Evolutionary conservation across 2,113 vertebrate genomes (phyloP).

Genomic region (Brachyistius frenatus): DNA sequence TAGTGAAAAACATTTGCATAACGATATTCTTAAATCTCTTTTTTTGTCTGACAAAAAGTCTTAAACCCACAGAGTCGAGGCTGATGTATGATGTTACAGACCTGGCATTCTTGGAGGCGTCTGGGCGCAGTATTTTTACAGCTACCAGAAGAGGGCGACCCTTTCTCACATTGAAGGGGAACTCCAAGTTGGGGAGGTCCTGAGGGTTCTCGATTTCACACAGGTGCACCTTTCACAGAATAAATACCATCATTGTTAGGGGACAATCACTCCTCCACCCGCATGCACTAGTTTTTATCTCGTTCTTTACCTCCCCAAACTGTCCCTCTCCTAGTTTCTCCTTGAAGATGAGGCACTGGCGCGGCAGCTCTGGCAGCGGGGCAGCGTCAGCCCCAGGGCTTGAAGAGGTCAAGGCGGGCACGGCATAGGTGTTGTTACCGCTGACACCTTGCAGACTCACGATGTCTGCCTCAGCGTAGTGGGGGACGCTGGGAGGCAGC

Average conservation of each 20-base stretch:
- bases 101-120: slow-evolving; percentile 96
- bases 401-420: slow-evolving; percentile 87
- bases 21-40: too few species aligned
- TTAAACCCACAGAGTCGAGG: not conserved
- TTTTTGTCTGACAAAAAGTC: too few species aligned
- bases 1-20: too few species aligned
- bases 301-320: slow-evolving; percentile 90
- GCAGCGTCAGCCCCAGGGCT: slow-evolving; percentile 84
- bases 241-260: slow-evolving; percentile 21
- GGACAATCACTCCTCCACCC: not conserved
- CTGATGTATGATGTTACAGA: slow-evolving; percentile 55
- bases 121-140: slow-evolving; percentile 92
- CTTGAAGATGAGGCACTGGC: slow-evolving; percentile 91
- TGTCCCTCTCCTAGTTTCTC: slow-evolving; percentile 96
- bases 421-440: slow-evolving; percentile 93
- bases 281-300: not conserved
- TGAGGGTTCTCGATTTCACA: slow-evolving; percentile 93
- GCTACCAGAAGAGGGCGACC: slow-evolving; percentile 92
- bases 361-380: slow-evolving; percentile 89
- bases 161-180: slow-evolving; percentile 90
- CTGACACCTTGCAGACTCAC: slow-evolving; percentile 93
- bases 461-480: slow-evolving; percentile 95
- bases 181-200: slow-evolving; percentile 88
- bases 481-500: slow-evolving; percentile 89
- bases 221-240: slow-evolving; percentile 88